Base-by-base conservation (phyloP, 1,140 invertebrate species). In the Nasonia giraulti region DNA sequence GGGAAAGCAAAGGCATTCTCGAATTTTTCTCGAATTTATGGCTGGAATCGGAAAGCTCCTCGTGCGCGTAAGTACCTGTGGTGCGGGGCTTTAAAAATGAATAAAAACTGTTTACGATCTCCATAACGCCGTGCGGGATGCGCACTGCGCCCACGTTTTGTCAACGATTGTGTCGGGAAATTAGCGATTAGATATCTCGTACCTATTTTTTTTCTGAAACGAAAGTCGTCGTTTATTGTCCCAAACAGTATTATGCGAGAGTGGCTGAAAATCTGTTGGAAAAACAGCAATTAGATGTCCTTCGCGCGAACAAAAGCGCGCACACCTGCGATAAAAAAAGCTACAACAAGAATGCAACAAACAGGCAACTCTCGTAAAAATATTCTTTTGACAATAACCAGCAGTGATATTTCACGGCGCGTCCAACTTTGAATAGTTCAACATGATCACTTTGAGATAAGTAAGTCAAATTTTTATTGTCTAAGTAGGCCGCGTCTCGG, bases 31-130 rank as follows among this genome's bases (percentile, higher is more conserved):
- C 68, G 20, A 74, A 80, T 74, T 79, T 62, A 84, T 74, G 77
- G 10, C 4, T 40, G 14, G 33, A 80, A 11, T 80, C n/a, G 27
- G 33, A 77, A 71, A 27, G 12, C 69, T 37, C 33, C 33, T 23
- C 62, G 31, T 73, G 44, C 44, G 12, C 44, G 10, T 47, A 47
- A 27, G 1, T 74, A 76, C 50, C 80, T 62, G n/a, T 12, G 4
- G 20, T 20, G 74, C 5, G 11, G 31, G 10, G 31, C 0, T 69
- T 84, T 84, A 84, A 84, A 80, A 79, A 33, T 68, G 71, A 50
- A 85, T 80, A 80, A 80, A 84, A 80, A 84, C 80, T 80, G 69
- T 80, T 85, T 66, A 85, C 50, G 50, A 84, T 84, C 83, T 74
- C 66, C 78, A 84, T 84, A 84, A 84, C 68, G 74, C 71, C 80